phyloP scores from a whole-genome alignment of 2,797 vertebrate genomes.

The Chiloscyllium punctatum region DNA sequence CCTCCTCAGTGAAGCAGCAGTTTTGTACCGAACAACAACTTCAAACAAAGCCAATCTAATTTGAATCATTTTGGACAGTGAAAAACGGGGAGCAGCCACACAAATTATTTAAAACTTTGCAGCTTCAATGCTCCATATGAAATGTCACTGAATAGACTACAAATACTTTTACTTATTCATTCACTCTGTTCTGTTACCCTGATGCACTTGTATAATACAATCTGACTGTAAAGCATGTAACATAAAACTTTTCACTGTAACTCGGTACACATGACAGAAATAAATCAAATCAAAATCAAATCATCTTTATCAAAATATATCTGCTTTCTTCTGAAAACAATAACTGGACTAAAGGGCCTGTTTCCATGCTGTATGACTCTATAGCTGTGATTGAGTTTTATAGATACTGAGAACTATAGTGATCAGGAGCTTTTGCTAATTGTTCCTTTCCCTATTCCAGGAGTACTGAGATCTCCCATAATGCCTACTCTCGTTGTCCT shows the following conservation, averaged over 20 bases:
- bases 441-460: not conserved
- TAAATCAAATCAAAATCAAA: too few relatives aligned
- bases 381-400: not conserved
- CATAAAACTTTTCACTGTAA: too few relatives aligned
- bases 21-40: not conserved
- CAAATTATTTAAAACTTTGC: not conserved
- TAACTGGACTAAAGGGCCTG: not conserved
- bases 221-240: too few relatives aligned
- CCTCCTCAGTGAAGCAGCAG: too few relatives aligned
- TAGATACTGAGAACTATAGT: not conserved
- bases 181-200: not conserved
- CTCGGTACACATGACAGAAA: too few relatives aligned
- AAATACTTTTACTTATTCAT: not conserved
- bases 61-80: not conserved
- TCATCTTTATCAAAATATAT: not conserved
- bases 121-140: not conserved
- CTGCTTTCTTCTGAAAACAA: not conserved
- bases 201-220: too few relatives aligned
- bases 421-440: not conserved
- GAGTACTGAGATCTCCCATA: not conserved
- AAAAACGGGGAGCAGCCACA: not conserved
- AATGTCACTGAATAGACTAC: not conserved
- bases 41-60: not conserved
- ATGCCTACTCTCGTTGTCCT: not conserved
- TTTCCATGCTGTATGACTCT: too few relatives aligned